These are phyloP conservation scores for Microctonus aethiopoides DNA, from an alignment of 2,888 invertebrate genomes.

Conservation along the genomic window DNA sequence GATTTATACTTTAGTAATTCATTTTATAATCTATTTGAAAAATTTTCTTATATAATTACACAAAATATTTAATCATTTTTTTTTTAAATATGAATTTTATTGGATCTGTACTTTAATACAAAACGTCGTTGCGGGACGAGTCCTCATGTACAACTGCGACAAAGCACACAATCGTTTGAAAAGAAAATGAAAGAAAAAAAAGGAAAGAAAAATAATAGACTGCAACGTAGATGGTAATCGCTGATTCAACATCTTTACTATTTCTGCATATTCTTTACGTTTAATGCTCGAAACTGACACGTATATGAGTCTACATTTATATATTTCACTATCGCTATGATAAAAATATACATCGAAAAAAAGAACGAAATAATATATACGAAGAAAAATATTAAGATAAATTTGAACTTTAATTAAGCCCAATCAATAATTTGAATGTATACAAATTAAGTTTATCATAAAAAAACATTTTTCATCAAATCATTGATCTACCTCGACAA, in stretches of 20 bases:
- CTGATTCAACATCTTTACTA: slow-evolving; percentile 53
- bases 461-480: no score
- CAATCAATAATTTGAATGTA: no score
- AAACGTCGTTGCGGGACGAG: not conserved
- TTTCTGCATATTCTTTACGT: slow-evolving; percentile 54
- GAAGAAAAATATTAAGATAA: no score
- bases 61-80: no score
- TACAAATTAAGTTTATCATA: no score
- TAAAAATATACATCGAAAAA: not conserved
- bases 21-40: no score
- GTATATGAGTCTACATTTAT: slow-evolving; percentile 4
- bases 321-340: slow-evolving; percentile 1
- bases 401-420: no score
- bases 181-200: not conserved
- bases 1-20: no score
- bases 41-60: no score
- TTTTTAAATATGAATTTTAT: not conserved
- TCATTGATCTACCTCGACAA: no score
- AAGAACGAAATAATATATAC: slow-evolving; percentile 10
- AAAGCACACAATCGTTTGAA: not conserved
- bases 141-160: slow-evolving; percentile 24
- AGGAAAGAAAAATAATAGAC: not conserved
- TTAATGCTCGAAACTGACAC: slow-evolving; percentile 36
- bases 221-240: slow-evolving; percentile 42
- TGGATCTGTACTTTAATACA: no score